Base-by-base conservation (phyloP, 2,113 vertebrate species). In the Myotis davidii region DNA sequence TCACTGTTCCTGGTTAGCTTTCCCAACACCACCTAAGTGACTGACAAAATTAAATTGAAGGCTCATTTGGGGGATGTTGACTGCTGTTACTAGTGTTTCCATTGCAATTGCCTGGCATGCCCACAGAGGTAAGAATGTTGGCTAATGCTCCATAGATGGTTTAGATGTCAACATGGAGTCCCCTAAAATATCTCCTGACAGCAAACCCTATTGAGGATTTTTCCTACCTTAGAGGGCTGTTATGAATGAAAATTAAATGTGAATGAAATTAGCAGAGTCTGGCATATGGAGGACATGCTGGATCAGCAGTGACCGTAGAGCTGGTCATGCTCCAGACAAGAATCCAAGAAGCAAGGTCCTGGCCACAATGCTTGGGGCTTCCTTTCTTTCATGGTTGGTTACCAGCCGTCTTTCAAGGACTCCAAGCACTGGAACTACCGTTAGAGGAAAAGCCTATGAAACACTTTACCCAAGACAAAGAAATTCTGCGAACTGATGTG, bases 1-100 rank as follows among this genome's bases (percentile, higher is more conserved):
- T 95, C 45, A 73, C 0, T 6, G 0, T 56, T 96, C 7, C 76
- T 87, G 29, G 2, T 85, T 96, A 86, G 93, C 52, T 96, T 96
- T 72, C 39, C 10, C 5, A 72, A 70, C 8, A 78, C 13, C 29
- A 45, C 65, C 56, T 65, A 59, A 21, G 18, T 86, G 42, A 48
- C 50, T 70, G 17, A 50, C 56, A 84, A 42, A n/a, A 23, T 34
- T 27, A 64, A 88, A 54, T 18, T 74, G 48, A 81, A 91, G 34
- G 6, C 52, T 69, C 42, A 72, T 67, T 74, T 90, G 50, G 69
- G 87, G 87, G 42, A 37, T 65, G 11, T 18, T 94, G 5, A 48
- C 78, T 94, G 1, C 65, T 32, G 73, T 61, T 14, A 64, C 79
- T 88, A 54, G 34, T 83, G 34, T 83, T 94, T 91, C 79, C 16